phyloP scores from a whole-genome alignment of 2,113 vertebrate species.

The Pangasianodon gigas region DNA sequence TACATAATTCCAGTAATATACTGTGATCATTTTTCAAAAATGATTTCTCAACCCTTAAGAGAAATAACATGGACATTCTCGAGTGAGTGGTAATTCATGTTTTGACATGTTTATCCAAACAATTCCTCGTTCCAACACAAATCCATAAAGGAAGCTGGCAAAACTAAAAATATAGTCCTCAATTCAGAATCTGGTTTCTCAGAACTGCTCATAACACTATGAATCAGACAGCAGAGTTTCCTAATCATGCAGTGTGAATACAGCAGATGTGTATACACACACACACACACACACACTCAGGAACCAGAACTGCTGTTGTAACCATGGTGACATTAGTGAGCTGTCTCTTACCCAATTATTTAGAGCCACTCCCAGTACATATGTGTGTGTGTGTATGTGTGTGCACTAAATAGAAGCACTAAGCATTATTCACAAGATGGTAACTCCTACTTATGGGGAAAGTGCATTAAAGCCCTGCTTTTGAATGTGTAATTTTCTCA shows the following conservation, averaged over 20 bases:
- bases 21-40: background rate
- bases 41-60: background rate
- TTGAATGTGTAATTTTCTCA: background rate
- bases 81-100: background rate
- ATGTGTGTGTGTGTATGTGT: background rate
- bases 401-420: background rate
- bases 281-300: constrained; percentile 5
- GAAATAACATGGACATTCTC: background rate
- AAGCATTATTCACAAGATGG: background rate
- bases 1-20: background rate
- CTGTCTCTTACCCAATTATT: background rate
- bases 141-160: background rate
- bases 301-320: background rate
- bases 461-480: background rate
- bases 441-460: background rate
- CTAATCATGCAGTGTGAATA: background rate
- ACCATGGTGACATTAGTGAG: constrained; percentile 18
- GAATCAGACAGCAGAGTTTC: constrained; percentile 23
- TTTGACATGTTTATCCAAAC: constrained; percentile 15
- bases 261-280: background rate
- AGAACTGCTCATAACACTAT: constrained; percentile 7
- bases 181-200: background rate
- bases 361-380: background rate
- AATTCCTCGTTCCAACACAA: background rate
- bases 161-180: background rate